A percentile compares a stretch with the other conserved stretches of the same genome.
phyloP scores from a whole-genome alignment of 2,113 vertebrate genomes.

The Phalacrocorax aristotelis region DNA sequence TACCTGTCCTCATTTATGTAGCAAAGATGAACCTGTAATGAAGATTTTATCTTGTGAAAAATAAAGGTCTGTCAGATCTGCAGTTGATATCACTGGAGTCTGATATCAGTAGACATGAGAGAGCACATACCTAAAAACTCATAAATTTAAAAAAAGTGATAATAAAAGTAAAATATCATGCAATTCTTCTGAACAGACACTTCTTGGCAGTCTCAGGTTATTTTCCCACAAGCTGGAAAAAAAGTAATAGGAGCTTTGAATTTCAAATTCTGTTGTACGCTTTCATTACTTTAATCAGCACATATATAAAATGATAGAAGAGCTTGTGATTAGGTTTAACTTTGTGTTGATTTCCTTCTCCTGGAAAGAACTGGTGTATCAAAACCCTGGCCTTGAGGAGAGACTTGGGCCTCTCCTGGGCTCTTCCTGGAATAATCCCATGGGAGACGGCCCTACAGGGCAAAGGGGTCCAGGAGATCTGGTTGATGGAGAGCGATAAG shows the following conservation, averaged over 20 bases:
- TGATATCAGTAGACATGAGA: background rate
- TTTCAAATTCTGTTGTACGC: background rate
- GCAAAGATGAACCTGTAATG: background rate
- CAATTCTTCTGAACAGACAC: background rate
- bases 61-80: background rate
- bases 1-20: background rate
- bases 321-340: background rate
- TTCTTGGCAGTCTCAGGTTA: background rate
- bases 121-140: background rate
- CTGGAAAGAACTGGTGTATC: background rate
- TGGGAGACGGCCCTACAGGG: background rate
- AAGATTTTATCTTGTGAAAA: slow-evolving; percentile 8
- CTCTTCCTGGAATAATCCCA: slow-evolving; percentile 10
- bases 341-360: background rate
- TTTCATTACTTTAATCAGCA: background rate
- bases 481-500: background rate
- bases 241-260: background rate
- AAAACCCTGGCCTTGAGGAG: background rate
- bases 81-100: background rate
- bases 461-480: background rate
- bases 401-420: background rate
- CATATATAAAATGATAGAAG: background rate
- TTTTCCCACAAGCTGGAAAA: background rate
- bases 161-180: background rate
- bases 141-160: background rate